These are phyloP conservation scores for Drosophila fulvimacula DNA, from an alignment of 2,888 invertebrate genomes.

Conservation along the genomic window DNA sequence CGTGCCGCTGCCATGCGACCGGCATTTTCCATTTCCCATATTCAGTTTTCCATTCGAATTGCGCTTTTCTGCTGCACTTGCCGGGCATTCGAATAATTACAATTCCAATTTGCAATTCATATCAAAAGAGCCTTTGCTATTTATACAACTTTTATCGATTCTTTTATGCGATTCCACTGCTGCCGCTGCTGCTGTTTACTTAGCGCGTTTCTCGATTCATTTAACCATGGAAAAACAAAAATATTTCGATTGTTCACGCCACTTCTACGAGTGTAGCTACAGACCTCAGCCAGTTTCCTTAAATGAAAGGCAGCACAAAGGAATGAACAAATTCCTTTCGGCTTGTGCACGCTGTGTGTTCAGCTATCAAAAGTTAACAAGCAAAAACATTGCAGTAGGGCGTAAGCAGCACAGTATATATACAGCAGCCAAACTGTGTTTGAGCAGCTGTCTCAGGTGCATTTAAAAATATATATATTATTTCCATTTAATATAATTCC, in stretches of 20 bases:
- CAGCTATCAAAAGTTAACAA: not conserved
- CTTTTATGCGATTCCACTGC: conserved; percentile 48
- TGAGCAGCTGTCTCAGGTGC: no score
- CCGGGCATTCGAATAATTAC: conserved; percentile 54
- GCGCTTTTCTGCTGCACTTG: conserved; percentile 49
- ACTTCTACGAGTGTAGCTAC: not conserved
- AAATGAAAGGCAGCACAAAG: not conserved
- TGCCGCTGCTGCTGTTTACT: conserved; percentile 54
- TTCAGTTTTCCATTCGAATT: conserved; percentile 38
- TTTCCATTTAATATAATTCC: not conserved
- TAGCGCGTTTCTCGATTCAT: conserved; percentile 42
- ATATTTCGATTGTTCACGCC: conserved; percentile 8
- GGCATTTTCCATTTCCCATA: conserved; percentile 58
- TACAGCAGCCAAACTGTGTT: no score
- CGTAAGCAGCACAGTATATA: not conserved
- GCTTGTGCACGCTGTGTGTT: not conserved
- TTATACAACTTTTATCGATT: conserved; percentile 71
- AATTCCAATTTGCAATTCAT: conserved; percentile 70
- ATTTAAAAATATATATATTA: no score
- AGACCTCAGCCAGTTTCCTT: not conserved
- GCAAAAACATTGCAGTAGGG: not conserved
- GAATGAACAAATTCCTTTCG: not conserved
- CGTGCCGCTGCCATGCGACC: conserved; percentile 19
- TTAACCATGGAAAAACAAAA: conserved; percentile 25
- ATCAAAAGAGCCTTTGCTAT: conserved; percentile 68